phyloP scores from a whole-genome alignment of 2,888 invertebrate genomes.

The Drosophila paramelanica region DNA sequence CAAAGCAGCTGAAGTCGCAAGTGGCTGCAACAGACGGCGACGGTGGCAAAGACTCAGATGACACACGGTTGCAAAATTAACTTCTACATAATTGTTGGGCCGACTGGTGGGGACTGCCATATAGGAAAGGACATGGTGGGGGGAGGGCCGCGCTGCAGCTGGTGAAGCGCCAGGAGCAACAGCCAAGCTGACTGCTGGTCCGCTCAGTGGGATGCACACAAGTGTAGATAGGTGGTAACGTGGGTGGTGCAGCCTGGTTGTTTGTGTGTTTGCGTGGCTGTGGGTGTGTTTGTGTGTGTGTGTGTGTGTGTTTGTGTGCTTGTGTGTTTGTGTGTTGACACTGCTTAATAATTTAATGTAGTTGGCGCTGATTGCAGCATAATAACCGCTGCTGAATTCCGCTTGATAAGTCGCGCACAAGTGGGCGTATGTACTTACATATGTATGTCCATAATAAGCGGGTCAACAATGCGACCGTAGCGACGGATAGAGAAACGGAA shows the following conservation, averaged over 20 bases:
- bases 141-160: slow-evolving; percentile 11
- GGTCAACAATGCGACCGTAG: slow-evolving; percentile 61
- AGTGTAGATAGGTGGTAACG: slow-evolving; percentile 15
- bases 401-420: slow-evolving; percentile 55
- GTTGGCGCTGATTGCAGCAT: slow-evolving; percentile 68
- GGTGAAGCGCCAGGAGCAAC: slow-evolving; percentile 39
- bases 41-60: slow-evolving; percentile 23
- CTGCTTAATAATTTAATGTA: slow-evolving; percentile 73
- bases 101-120: slow-evolving; percentile 9
- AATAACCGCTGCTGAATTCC: slow-evolving; percentile 61
- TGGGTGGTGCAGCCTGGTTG: slow-evolving; percentile 12
- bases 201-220: slow-evolving; percentile 24
- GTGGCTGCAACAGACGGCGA: slow-evolving; percentile 64
- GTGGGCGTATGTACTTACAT: slow-evolving; percentile 37
- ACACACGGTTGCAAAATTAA: slow-evolving; percentile 56
- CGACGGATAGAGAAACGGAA: slow-evolving; percentile 46
- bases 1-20: slow-evolving; percentile 74
- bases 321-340: slow-evolving; percentile 33
- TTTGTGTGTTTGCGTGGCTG: slow-evolving; percentile 1
- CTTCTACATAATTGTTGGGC: slow-evolving; percentile 61
- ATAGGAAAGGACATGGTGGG: slow-evolving; percentile 7
- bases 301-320: too few species aligned
- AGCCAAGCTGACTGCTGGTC: slow-evolving; percentile 22
- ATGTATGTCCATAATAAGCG: slow-evolving; percentile 61
- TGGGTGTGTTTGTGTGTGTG: background rate